A percentile compares a stretch with the other conserved stretches of the same genome.
Conservation (phyloP, 2,113 vertebrate species). For the Panurus biarmicus region DNA sequence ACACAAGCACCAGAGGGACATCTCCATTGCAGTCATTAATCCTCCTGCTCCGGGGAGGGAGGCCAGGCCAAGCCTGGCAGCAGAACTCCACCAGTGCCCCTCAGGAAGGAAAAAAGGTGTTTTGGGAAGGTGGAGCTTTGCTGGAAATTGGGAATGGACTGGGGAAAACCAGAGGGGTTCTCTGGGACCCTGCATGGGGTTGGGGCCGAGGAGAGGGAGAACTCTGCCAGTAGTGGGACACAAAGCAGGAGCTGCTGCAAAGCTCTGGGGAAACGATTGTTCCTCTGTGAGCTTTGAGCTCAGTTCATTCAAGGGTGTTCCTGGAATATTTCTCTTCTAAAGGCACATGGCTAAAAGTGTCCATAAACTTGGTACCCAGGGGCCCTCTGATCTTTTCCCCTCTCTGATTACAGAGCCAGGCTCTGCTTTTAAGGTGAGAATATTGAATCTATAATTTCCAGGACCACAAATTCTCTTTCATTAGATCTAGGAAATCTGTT, state of each 20-base stretch:
- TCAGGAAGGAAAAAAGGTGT: not conserved
- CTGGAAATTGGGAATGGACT: not conserved
- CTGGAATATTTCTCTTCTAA: not conserved
- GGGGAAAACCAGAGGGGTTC: not conserved
- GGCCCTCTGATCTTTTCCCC: not conserved
- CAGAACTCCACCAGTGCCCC: not conserved
- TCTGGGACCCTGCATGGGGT: rapidly evolving
- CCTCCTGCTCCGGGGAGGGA: not conserved
- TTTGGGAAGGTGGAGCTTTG: not conserved
- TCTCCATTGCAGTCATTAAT: not conserved
- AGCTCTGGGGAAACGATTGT: not conserved
- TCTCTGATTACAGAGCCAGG: not conserved
- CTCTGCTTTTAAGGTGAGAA: not conserved
- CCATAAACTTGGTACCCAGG: not conserved
- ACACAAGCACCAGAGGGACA: not conserved
- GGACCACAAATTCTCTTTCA: not conserved
- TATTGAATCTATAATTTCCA: not conserved
- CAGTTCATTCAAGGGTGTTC: conserved; percentile 5
- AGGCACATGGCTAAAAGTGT: not conserved
- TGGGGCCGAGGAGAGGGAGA: not conserved
- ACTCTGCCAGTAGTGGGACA: not conserved
- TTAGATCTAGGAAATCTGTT: not conserved
- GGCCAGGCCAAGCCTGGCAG: not conserved
- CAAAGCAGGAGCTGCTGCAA: not conserved
- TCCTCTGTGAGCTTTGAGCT: not conserved